phyloP scores from a whole-genome alignment of 2,797 vertebrate species.

The Ptychadena robeensis region DNA sequence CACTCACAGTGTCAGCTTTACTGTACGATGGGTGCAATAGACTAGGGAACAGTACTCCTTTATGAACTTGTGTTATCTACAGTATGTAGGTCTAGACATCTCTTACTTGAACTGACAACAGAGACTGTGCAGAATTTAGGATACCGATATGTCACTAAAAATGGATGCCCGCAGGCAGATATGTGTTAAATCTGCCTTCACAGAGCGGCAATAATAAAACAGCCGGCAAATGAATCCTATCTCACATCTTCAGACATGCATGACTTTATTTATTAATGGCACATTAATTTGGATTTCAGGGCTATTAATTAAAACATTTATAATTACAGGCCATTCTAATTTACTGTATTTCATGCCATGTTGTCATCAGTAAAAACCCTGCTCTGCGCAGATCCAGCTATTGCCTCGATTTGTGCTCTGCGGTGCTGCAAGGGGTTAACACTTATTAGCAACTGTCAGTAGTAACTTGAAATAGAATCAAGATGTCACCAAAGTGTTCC shows the following conservation, averaged over 20 bases:
- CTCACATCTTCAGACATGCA: slow-evolving; percentile 17
- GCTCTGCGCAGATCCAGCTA: neutral
- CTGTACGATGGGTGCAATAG: neutral
- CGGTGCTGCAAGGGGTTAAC: slow-evolving; percentile 5
- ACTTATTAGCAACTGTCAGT: slow-evolving; percentile 11
- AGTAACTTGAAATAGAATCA: slow-evolving; percentile 34
- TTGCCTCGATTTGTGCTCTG: neutral
- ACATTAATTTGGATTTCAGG: slow-evolving; percentile 26
- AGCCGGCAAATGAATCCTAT: slow-evolving; percentile 12
- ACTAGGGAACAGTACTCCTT: neutral
- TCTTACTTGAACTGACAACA: neutral
- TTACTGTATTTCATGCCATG: slow-evolving; percentile 20
- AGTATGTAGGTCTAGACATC: neutral
- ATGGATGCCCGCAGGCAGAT: neutral
- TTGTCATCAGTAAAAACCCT: neutral
- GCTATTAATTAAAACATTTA: slow-evolving; percentile 35
- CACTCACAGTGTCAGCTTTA: too few relatives aligned
- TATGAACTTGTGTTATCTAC: neutral
- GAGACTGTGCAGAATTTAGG: neutral
- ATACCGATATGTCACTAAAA: slow-evolving; percentile 17
- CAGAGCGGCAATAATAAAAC: neutral
- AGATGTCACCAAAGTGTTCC: slow-evolving; percentile 15
- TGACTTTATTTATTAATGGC: slow-evolving; percentile 31
- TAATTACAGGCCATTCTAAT: slow-evolving; percentile 18
- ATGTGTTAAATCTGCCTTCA: neutral